Percentiles rank a stretch among this genome's conserved stretches.
phyloP scores from a whole-genome alignment of 2,113 vertebrate species.

The Halichoerus grypus region DNA sequence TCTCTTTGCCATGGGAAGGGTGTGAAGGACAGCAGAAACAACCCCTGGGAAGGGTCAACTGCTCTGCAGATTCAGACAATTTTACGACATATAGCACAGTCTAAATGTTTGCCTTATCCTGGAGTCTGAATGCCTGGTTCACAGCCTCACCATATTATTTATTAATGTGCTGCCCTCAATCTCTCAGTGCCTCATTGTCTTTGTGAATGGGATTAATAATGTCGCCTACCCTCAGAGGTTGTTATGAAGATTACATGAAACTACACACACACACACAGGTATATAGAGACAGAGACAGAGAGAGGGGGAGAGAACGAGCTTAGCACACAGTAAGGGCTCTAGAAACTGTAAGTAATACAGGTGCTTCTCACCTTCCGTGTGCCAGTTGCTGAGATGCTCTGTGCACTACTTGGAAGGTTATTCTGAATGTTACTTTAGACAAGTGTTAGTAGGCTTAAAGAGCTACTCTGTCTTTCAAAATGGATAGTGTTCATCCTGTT shows the following conservation, averaged over 20 bases:
- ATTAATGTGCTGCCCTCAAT: not conserved
- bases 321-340: not conserved
- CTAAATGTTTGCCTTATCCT: not conserved
- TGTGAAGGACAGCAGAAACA: not conserved
- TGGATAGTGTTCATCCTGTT: not conserved
- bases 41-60: not conserved
- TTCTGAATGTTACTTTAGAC: not conserved
- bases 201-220: not conserved
- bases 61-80: not conserved
- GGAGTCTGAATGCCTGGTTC: not conserved
- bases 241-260: not conserved
- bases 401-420: not conserved
- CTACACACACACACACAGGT: rapidly evolving
- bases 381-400: not conserved
- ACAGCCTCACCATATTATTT: not conserved
- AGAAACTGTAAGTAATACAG: not conserved
- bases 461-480: not conserved
- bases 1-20: not conserved
- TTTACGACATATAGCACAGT: not conserved
- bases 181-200: not conserved
- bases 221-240: not conserved
- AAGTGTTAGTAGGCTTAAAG: not conserved
- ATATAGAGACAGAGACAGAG: rapidly evolving
- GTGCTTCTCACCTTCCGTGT: not conserved
- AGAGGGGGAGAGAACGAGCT: not conserved